Evolutionary conservation across 2,888 invertebrate genomes (phyloP).

Genomic region (Chaitophorus viminalis): DNA sequence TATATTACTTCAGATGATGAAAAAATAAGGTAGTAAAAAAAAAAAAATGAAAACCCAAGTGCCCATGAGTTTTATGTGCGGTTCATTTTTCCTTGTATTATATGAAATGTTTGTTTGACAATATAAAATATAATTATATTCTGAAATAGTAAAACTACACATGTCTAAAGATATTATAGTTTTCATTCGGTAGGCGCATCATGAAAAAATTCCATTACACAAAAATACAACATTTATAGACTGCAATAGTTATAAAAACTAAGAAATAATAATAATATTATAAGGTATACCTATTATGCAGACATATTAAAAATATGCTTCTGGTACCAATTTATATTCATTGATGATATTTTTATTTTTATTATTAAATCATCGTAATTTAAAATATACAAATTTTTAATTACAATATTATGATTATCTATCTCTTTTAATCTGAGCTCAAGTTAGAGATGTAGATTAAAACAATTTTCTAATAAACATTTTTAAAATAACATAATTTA

Average conservation of each 20-base stretch:
- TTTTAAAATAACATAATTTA: too few species aligned
- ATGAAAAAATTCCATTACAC: neutral
- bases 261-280: neutral
- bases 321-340: neutral
- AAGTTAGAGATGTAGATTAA: too few species aligned
- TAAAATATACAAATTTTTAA: too few species aligned
- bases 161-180: neutral
- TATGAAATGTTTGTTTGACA: neutral
- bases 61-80: neutral
- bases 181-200: neutral
- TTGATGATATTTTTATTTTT: too few species aligned
- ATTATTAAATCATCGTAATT: too few species aligned
- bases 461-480: too few species aligned
- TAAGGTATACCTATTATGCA: neutral
- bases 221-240: too few species aligned
- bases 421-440: too few species aligned
- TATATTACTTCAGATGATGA: neutral
- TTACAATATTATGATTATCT: too few species aligned
- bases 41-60: neutral
- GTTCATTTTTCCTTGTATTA: neutral
- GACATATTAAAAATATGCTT: neutral
- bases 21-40: neutral
- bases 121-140: conserved; percentile 10
- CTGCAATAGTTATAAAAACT: neutral
- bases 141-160: neutral